These are phyloP conservation scores for Noctua janthe DNA, from an alignment of 2,888 invertebrate genomes.

Conservation along the genomic window DNA sequence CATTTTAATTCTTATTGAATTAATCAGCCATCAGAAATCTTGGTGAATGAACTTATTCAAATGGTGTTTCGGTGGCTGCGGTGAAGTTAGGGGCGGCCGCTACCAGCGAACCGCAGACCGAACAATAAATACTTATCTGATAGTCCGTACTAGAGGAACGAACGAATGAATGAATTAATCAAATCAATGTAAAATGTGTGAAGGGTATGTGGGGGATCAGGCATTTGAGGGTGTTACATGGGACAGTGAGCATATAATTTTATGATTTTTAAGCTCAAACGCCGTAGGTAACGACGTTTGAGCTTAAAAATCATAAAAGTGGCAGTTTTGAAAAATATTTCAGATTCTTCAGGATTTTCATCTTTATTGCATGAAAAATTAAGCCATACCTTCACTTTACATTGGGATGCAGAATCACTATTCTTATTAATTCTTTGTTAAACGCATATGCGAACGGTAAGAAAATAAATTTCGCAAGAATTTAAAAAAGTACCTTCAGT, in stretches of 20 bases:
- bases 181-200: constrained; percentile 34
- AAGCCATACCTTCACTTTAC: too few species aligned
- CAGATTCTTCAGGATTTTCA: background rate
- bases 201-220: constrained; percentile 1
- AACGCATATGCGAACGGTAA: background rate
- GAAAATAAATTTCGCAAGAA: background rate
- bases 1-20: background rate
- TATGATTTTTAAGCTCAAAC: background rate
- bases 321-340: background rate
- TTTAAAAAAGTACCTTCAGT: background rate
- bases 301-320: background rate
- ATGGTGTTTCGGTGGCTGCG: constrained; percentile 55
- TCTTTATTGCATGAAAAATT: background rate
- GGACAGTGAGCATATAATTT: background rate
- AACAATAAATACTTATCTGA: constrained; percentile 65
- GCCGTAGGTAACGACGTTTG: background rate
- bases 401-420: background rate
- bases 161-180: constrained; percentile 43
- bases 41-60: constrained; percentile 54
- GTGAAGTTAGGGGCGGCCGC: constrained; percentile 63
- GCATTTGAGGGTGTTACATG: background rate
- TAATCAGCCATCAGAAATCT: constrained; percentile 37
- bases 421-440: background rate
- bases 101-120: constrained; percentile 65
- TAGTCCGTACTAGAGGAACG: constrained; percentile 48